phyloP scores from a whole-genome alignment of 2,888 invertebrate species.

The Andrena minutula region DNA sequence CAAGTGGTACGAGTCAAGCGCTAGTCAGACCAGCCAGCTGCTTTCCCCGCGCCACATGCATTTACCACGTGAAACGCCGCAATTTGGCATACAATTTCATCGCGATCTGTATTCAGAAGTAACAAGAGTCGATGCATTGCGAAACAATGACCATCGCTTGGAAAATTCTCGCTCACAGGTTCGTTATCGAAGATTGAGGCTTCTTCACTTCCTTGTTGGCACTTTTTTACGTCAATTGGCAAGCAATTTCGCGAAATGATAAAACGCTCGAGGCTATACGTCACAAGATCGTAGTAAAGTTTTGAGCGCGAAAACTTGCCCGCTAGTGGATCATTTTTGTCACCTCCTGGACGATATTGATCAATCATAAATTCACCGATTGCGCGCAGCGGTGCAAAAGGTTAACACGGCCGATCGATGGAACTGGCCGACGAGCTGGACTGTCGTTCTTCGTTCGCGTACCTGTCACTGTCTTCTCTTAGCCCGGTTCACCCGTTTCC shows the following conservation, averaged over 20 bases:
- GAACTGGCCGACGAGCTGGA: background rate
- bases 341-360: conserved; percentile 1
- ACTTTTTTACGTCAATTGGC: background rate
- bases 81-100: background rate
- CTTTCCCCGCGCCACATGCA: background rate
- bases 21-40: background rate
- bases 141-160: background rate
- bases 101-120: background rate
- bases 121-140: background rate
- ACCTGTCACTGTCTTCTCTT: conserved; percentile 3
- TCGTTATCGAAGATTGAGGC: background rate
- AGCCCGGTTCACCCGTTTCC: background rate
- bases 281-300: no score
- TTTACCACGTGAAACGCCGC: background rate
- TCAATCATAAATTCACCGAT: conserved; percentile 31
- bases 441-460: conserved; percentile 9
- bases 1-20: conserved; percentile 23
- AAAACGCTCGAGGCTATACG: background rate
- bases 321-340: no score
- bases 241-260: background rate
- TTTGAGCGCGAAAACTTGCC: no score
- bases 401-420: conserved; percentile 23
- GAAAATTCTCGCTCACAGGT: background rate
- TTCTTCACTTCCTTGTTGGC: background rate
- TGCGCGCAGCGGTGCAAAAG: background rate